Evolutionary conservation across 1,140 invertebrate species (phyloP).

Genomic region (Mya arenaria): DNA sequence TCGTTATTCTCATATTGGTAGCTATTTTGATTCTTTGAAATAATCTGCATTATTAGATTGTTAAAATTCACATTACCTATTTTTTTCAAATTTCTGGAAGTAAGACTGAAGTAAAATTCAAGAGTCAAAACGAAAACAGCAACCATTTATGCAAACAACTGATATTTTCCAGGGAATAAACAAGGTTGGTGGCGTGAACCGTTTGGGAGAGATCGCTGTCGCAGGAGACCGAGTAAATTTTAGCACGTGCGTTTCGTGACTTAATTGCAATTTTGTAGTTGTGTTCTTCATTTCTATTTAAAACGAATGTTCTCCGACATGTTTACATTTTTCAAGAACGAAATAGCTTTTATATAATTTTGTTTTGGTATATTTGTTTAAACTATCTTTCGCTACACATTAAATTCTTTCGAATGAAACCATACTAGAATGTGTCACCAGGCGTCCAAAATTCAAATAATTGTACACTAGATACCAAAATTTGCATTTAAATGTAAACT

Average conservation of each 20-base stretch:
- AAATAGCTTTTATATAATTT: neutral
- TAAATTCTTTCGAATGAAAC: neutral
- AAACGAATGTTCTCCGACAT: too few relatives aligned
- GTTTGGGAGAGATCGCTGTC: constrained; percentile 27
- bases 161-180: constrained; percentile 49
- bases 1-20: constrained; percentile 17
- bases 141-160: neutral
- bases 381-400: neutral
- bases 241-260: constrained; percentile 43
- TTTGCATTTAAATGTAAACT: too few relatives aligned
- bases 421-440: neutral
- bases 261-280: too few relatives aligned
- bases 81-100: too few relatives aligned
- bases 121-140: too few relatives aligned
- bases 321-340: too few relatives aligned
- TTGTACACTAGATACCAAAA: neutral
- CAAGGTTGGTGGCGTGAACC: constrained; percentile 23
- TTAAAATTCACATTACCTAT: too few relatives aligned
- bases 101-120: too few relatives aligned
- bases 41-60: too few relatives aligned
- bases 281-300: too few relatives aligned
- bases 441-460: neutral
- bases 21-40: too few relatives aligned
- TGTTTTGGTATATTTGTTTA: neutral
- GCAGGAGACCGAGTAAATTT: constrained; percentile 33